A percentile compares a stretch with the other conserved stretches of the same genome.
These are phyloP conservation scores for Garra rufa DNA, from an alignment of 2,113 vertebrate species.

Conservation along the genomic window DNA sequence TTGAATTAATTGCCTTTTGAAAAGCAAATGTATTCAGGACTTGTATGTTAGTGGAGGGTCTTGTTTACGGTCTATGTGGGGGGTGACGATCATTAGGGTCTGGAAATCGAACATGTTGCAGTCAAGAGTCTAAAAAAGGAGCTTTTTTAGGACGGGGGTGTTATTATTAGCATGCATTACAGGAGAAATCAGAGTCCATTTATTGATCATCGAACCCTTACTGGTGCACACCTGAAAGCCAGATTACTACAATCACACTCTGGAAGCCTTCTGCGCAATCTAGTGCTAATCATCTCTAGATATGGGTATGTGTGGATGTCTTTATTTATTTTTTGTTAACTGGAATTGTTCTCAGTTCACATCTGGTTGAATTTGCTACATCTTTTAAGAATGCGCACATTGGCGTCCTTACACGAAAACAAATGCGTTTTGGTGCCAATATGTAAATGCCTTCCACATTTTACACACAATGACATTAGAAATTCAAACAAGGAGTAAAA, in stretches of 20 bases:
- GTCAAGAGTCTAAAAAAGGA: no score
- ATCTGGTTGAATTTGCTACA: neutral
- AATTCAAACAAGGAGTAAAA: constrained; percentile 71
- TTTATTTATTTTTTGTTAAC: constrained; percentile 12
- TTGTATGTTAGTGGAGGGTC: constrained; percentile 40
- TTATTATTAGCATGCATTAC: neutral
- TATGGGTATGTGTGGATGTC: neutral
- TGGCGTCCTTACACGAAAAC: neutral
- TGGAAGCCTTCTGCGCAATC: neutral
- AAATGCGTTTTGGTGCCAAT: constrained; percentile 1
- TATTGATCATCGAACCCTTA: neutral
- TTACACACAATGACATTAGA: constrained; percentile 68
- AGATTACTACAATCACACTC: constrained; percentile 15
- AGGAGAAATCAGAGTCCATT: neutral
- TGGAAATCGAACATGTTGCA: neutral
- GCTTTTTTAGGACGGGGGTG: neutral
- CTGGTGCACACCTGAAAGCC: neutral
- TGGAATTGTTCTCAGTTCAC: neutral
- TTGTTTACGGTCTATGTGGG: constrained; percentile 17
- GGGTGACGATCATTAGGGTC: neutral
- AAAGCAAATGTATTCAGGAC: constrained; percentile 46
- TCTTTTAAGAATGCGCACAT: neutral
- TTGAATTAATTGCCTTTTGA: constrained; percentile 57
- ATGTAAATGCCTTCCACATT: constrained; percentile 56
- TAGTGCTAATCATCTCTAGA: neutral